Conservation (phyloP, 2,888 invertebrate species). For the Drosophila affinis region DNA sequence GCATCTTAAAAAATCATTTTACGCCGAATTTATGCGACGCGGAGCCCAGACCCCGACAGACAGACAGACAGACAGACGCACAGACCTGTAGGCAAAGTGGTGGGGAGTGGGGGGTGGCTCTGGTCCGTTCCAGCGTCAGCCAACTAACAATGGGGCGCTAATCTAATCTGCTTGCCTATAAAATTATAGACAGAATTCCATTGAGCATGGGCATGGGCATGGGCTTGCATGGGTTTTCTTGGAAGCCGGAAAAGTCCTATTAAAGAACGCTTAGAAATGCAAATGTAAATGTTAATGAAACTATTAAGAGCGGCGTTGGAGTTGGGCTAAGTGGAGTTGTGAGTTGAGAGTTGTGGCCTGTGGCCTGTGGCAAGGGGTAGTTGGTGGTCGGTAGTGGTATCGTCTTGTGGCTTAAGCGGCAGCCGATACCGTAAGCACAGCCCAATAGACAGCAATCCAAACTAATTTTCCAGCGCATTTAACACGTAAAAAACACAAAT, state of each 20-base stretch:
- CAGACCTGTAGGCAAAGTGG: conserved; percentile 8
- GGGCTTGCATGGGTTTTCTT: conserved; percentile 48
- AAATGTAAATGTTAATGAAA: conserved; percentile 45
- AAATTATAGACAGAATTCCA: conserved; percentile 66
- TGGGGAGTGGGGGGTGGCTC: background rate
- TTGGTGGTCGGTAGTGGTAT: background rate
- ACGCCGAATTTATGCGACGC: conserved; percentile 70
- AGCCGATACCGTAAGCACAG: background rate
- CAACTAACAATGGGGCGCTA: conserved; percentile 68
- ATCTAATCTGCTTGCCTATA: conserved; percentile 73
- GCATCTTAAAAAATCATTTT: conserved; percentile 75
- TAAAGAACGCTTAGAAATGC: conserved; percentile 67
- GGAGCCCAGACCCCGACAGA: conserved; percentile 5
- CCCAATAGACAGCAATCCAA: conserved; percentile 48
- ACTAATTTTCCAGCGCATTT: conserved; percentile 74
- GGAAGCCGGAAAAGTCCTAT: conserved; percentile 72
- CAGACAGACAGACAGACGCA: background rate
- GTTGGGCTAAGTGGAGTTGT: too few relatives aligned
- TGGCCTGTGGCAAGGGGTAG: background rate
- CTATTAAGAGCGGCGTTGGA: conserved; percentile 18
- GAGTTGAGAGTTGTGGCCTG: background rate
- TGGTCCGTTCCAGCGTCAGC: conserved; percentile 29
- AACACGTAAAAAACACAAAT: conserved; percentile 49
- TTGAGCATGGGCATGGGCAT: conserved; percentile 50
- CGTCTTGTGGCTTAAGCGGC: background rate